Base-by-base conservation (phyloP, 2,888 invertebrate genomes). In the Panzeria rudis region DNA sequence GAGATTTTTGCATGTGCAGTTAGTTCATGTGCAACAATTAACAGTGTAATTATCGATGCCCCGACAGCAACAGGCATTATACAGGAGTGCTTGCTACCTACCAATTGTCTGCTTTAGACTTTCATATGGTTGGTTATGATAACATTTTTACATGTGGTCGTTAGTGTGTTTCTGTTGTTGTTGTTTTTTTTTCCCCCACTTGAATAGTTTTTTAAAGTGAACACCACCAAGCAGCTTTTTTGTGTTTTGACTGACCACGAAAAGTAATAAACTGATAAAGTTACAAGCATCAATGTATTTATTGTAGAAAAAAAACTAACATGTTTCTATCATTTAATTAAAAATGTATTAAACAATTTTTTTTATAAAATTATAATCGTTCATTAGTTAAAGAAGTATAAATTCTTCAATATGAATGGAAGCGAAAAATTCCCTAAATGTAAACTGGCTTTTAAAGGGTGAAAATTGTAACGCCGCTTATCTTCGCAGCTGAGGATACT, bases 41-140 rank as follows among this genome's bases (percentile, higher is more conserved):
- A 82, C 81, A 82, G 75, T 82, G 81, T 78, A 85, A 82, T 82
- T 71, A 71, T 82, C 73, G 73, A 38, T 66, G 71, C 5, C 29
- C 44, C 20, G 13, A 9, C 61, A 62, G 68, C 59, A 73, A n/a
- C 47, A 71, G 32, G 23, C 47, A 17, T 62, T 20, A 7, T 1
- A 68, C 38, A 54, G 25, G 66, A 61, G 56, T 66, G 29, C 29
- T 29, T 29, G 62, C 75, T 59, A 56, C 47, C 75, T 64, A 47
- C 41, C 52, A 50, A 56, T 68, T 50, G 68, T 38, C 59, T 72
- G 44, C 54, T 73, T 50, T 44, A 15, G 50, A 47, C 32, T 44
- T 41, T 79, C 82, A 69, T 75, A 72, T 86, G 86, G 81, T 73
- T 73, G 54, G 72, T 76, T 80, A 38, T 83, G 84, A 86, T 84